phyloP scores from a whole-genome alignment of 2,113 vertebrate species.

The Laticauda colubrina region DNA sequence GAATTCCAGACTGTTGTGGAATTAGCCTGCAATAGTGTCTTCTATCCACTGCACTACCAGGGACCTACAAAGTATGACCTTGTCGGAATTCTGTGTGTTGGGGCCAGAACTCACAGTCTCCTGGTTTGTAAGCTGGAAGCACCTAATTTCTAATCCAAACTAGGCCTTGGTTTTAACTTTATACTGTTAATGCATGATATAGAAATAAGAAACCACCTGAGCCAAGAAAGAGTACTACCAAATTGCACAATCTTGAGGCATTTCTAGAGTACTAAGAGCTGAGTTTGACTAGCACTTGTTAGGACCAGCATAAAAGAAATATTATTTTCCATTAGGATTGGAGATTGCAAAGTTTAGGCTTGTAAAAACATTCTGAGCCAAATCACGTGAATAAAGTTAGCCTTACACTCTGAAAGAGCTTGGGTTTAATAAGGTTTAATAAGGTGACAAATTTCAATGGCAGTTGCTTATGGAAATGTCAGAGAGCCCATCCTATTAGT shows the following conservation, averaged over 20 bases:
- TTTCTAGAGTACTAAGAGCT: not conserved
- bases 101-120: not conserved
- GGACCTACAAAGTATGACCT: not conserved
- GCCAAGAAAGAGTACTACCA: not conserved
- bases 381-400: not conserved
- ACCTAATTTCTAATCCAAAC: not conserved
- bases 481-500: not conserved
- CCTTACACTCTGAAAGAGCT: not conserved
- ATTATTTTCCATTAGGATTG: not conserved
- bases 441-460: not conserved
- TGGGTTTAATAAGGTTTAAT: not conserved
- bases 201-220: not conserved
- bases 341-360: not conserved
- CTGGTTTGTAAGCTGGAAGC: not conserved
- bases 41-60: not conserved
- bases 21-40: not conserved
- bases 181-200: not conserved
- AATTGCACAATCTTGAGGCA: not conserved
- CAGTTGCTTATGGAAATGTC: not conserved
- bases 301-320: not conserved
- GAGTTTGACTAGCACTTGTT: not conserved
- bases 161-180: not conserved
- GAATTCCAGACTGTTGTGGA: not conserved
- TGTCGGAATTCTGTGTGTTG: not conserved
- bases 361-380: not conserved